Evolutionary conservation across 2,888 invertebrate species (phyloP), one percentile per base, ranked within the genome.

Genomic region (Vandiemenella viatica): DNA sequence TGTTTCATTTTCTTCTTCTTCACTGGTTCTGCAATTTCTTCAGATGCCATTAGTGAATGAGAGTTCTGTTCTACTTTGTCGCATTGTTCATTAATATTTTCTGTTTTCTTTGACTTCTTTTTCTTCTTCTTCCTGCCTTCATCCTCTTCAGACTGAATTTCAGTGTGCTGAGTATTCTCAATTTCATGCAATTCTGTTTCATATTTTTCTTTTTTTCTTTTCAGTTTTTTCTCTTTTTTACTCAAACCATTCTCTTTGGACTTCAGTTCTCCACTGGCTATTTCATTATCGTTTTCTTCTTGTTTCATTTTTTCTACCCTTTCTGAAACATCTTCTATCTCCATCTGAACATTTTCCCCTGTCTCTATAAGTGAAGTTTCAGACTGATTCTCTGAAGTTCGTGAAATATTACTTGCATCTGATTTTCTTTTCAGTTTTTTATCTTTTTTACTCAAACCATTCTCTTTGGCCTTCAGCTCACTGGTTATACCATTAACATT

Each of bases 191-290:
- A 19, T 32, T 45, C 46, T 46, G 50, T 45, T 45, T 55, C 53
- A 51, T 56, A 50, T 46, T 57, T 57, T 49, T 44, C 57, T 51
- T 58, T 70, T 53, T 65, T 67, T 55, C 67, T 70, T 10, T 69
- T 67, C 23, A 70, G 71, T 62, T 72, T 72, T 56, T 68, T 70
- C 51, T 68, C 67, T 58, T 69, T 70, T 50, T 70, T 65, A 48
- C 65, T 67, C 53, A 66, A 60, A 55, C 65, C 67, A 55, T 68
- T 43, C 16, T 32, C 41, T 13, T 54, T 48, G 19, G 43, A 45
- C 26, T 47, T 70, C 60, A 67, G 69, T 49, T 68, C 54, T 43
- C 44, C 42, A 53, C 55, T 40, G 43, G 51, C 42, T 45, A 48
- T 38, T 45, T 43, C 43, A 17, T 53, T 49, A 43, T 19, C 44